Conservation (phyloP, 2,113 vertebrate species). For the Rutilus rutilus region DNA sequence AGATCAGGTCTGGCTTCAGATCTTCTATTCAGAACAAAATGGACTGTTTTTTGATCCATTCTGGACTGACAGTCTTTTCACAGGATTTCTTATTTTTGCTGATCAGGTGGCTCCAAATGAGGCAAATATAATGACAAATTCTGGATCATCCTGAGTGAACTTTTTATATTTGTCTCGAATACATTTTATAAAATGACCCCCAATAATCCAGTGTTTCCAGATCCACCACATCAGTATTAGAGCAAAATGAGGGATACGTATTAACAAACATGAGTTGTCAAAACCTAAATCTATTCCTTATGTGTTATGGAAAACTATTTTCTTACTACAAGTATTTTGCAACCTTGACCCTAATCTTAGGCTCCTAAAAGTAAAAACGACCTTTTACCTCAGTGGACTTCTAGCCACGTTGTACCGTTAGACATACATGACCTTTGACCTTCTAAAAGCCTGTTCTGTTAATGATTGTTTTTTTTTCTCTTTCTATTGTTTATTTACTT, state of each 20-base stretch:
- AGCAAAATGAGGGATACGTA: not conserved
- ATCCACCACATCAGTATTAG: not conserved
- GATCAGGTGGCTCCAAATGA: conserved; percentile 83
- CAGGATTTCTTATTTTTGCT: conserved; percentile 92
- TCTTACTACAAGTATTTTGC: not conserved
- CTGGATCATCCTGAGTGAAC: conserved; percentile 55
- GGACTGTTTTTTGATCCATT: conserved; percentile 96
- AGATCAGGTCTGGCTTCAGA: conserved; percentile 97
- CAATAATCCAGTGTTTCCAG: not conserved
- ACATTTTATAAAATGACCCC: not conserved
- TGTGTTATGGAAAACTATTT: not conserved
- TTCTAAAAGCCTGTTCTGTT: not conserved
- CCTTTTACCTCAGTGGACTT: not conserved
- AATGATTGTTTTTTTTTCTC: not conserved
- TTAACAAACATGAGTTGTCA: not conserved
- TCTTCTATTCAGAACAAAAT: conserved; percentile 96
- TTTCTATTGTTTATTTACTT: conserved; percentile 15
- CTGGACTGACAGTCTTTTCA: conserved; percentile 97
- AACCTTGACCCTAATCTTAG: not conserved
- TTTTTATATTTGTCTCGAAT: too few species aligned
- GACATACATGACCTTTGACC: conserved; percentile 1
- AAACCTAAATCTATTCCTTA: not conserved
- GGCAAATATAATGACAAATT: conserved; percentile 69
- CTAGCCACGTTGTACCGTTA: not conserved
- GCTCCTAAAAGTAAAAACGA: not conserved